These are phyloP conservation scores for Rhinoptilus africanus DNA, from an alignment of 2,113 vertebrate genomes.

Conservation along the genomic window DNA sequence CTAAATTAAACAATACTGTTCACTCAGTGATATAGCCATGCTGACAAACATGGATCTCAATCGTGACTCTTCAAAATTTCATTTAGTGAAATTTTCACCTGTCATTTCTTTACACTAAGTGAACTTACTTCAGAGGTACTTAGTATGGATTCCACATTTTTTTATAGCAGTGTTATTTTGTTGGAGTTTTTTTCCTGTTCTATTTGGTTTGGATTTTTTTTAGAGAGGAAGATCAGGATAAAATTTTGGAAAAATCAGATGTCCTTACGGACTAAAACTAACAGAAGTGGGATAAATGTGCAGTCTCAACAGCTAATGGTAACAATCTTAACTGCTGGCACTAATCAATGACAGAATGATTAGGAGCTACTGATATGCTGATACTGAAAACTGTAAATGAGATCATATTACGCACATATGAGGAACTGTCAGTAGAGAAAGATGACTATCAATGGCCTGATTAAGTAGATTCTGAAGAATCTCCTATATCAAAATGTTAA, in stretches of 20 bases:
- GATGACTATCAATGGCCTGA: not conserved
- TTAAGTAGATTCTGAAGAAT: not conserved
- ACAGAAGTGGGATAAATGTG: not conserved
- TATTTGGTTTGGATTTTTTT: not conserved
- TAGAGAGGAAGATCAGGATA: not conserved
- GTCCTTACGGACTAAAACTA: not conserved
- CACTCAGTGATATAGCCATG: not conserved
- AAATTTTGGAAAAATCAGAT: not conserved
- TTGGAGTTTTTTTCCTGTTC: accelerated
- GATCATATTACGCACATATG: not conserved
- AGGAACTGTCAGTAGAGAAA: not conserved
- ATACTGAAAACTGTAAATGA: not conserved
- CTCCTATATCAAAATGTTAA: not conserved
- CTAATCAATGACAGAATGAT: not conserved
- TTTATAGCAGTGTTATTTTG: not conserved
- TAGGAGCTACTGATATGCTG: not conserved
- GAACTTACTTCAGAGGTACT: not conserved
- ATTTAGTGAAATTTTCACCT: not conserved
- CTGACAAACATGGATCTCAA: not conserved
- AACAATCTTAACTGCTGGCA: not conserved
- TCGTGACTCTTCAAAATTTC: not conserved
- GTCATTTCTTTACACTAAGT: not conserved
- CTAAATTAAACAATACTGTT: not conserved
- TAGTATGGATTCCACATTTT: not conserved
- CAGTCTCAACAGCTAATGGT: not conserved